These are phyloP conservation scores for Cololabis saira DNA, from an alignment of 2,113 vertebrate species.

Conservation along the genomic window DNA sequence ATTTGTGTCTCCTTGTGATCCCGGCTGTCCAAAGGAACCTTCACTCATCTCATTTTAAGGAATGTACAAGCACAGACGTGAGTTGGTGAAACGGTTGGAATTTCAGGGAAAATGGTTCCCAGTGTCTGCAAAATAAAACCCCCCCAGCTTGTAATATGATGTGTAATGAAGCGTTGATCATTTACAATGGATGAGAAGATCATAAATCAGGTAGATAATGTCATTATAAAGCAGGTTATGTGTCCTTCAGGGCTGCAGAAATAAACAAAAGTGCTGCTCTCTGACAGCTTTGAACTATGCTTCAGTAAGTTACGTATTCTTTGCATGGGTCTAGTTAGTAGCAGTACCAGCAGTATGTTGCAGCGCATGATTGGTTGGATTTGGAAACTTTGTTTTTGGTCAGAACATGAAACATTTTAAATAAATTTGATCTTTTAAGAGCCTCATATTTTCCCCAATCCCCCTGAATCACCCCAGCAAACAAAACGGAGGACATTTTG, in stretches of 20 bases:
- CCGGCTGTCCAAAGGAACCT: constrained; percentile 32
- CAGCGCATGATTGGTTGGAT: constrained; percentile 53
- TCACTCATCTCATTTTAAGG: constrained; percentile 23
- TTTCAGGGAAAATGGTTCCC: constrained; percentile 14
- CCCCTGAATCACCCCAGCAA: constrained; percentile 8
- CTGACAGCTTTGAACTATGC: constrained; percentile 35
- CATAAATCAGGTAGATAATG: constrained; percentile 44
- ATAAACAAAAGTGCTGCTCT: constrained; percentile 17
- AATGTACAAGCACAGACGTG: constrained; percentile 35
- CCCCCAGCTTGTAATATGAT: no score
- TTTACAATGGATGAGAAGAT: constrained; percentile 1
- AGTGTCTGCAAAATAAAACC: background rate
- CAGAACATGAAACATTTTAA: constrained; percentile 34
- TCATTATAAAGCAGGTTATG: constrained; percentile 23
- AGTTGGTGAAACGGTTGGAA: constrained; percentile 29
- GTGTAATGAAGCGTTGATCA: constrained; percentile 1
- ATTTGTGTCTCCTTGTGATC: constrained; percentile 10
- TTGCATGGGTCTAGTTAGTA: constrained; percentile 37
- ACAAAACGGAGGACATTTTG: constrained; percentile 8
- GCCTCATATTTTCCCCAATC: constrained; percentile 14
- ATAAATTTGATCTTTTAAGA: constrained; percentile 47
- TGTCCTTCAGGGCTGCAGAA: constrained; percentile 23
- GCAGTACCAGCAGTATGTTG: constrained; percentile 19
- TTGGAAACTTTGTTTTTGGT: constrained; percentile 46
- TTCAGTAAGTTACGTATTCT: constrained; percentile 50